Evolutionary conservation across 53 echinoderm and acorn worm genomes (phyloP).

Genomic region (Paracentrotus lividus): DNA sequence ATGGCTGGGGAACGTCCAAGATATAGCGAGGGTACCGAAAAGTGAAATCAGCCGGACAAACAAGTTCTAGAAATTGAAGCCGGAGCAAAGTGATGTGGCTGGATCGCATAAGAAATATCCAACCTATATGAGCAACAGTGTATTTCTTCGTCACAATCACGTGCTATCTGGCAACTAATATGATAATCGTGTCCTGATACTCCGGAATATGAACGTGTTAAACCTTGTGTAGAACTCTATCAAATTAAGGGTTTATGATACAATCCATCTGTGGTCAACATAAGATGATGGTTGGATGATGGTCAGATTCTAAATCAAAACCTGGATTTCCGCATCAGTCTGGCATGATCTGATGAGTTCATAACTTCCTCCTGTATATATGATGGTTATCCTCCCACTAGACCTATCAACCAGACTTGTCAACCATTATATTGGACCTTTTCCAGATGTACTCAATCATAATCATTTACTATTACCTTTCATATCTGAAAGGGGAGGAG

Average conservation of each 20-base stretch:
- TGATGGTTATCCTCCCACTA: neutral
- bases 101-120: too few species aligned
- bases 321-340: slow-evolving; percentile 23
- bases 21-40: too few species aligned
- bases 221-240: neutral
- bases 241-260: neutral
- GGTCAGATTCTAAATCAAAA: neutral
- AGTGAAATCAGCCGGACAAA: too few species aligned
- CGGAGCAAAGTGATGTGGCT: too few species aligned
- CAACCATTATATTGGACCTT: neutral
- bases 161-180: neutral
- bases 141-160: neutral
- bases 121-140: too few species aligned
- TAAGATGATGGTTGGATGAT: neutral
- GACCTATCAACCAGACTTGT: neutral
- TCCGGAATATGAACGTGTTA: neutral
- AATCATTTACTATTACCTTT: too few species aligned
- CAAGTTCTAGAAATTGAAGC: too few species aligned
- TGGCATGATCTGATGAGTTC: neutral
- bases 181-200: neutral
- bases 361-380: neutral
- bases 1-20: too few species aligned
- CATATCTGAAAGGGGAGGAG: too few species aligned
- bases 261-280: neutral
- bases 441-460: neutral